These are phyloP conservation scores for Hemaris fuciformis DNA, from an alignment of 2,888 invertebrate genomes.

Conservation along the genomic window DNA sequence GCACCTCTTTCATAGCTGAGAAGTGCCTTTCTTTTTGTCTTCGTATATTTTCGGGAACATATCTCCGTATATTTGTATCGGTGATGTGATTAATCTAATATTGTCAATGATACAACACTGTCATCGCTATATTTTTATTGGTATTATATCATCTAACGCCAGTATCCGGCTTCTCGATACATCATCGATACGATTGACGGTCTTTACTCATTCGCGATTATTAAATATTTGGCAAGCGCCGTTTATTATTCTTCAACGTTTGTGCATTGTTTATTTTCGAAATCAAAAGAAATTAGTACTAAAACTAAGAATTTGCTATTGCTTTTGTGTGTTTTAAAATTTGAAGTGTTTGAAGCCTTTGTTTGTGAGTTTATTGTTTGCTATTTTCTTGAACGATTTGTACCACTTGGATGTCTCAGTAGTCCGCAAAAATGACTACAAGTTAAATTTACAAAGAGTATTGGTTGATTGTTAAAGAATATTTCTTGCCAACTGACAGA, in stretches of 20 bases:
- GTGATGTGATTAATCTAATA: neutral
- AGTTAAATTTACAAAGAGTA: too few relatives aligned
- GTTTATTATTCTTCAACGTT: neutral
- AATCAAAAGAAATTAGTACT: neutral
- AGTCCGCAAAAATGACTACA: too few relatives aligned
- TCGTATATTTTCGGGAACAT: too few relatives aligned
- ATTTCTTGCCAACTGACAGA: too few relatives aligned
- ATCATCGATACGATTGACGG: neutral
- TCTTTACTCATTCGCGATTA: neutral
- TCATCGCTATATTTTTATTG: neutral
- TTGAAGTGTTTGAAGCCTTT: too few relatives aligned
- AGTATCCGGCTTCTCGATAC: neutral
- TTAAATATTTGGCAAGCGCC: neutral
- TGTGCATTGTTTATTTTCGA: neutral
- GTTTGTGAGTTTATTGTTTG: too few relatives aligned
- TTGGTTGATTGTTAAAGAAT: too few relatives aligned
- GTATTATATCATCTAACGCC: neutral
- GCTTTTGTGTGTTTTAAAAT: neutral
- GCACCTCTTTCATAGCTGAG: too few relatives aligned
- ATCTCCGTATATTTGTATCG: neutral
- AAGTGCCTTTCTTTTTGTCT: too few relatives aligned
- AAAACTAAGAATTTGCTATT: neutral
- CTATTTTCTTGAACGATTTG: too few relatives aligned
- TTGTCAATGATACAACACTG: neutral
- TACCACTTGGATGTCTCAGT: too few relatives aligned